phyloP scores from a whole-genome alignment of 2,888 invertebrate species.

The Salticus scenicus region DNA sequence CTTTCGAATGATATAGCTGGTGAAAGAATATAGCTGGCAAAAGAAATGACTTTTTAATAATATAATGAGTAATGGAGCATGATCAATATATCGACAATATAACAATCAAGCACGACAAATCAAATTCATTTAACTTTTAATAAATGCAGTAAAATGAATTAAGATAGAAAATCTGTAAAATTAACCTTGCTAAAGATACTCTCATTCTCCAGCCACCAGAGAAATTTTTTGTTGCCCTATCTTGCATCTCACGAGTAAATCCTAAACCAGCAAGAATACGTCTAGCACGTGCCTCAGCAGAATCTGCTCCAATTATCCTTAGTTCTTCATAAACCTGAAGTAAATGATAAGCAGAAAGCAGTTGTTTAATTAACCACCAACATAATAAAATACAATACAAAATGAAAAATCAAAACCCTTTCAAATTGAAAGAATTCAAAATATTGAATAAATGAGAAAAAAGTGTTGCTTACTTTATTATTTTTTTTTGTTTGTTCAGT shows the following conservation, averaged over 20 bases:
- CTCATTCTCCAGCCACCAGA: constrained; percentile 98
- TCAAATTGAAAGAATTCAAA: neutral
- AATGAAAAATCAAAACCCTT: neutral
- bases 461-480: too few relatives aligned
- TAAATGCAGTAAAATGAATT: neutral
- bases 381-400: neutral
- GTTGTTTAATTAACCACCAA: neutral
- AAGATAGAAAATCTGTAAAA: neutral
- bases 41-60: too few relatives aligned
- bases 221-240: constrained; percentile 84
- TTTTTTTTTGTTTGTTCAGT: too few relatives aligned
- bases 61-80: too few relatives aligned
- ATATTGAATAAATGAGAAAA: neutral
- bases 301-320: constrained; percentile 96
- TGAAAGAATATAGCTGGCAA: too few relatives aligned
- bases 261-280: constrained; percentile 98
- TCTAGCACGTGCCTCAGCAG: constrained; percentile 96
- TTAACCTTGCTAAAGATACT: constrained; percentile 91
- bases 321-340: constrained; percentile 92
- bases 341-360: neutral
- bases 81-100: too few relatives aligned
- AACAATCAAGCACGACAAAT: too few relatives aligned
- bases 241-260: constrained; percentile 86
- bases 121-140: neutral
- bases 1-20: too few relatives aligned